Percentiles rank a stretch among this genome's conserved stretches.
Conservation (phyloP, 2,113 vertebrate species). For the Numida meleagris region DNA sequence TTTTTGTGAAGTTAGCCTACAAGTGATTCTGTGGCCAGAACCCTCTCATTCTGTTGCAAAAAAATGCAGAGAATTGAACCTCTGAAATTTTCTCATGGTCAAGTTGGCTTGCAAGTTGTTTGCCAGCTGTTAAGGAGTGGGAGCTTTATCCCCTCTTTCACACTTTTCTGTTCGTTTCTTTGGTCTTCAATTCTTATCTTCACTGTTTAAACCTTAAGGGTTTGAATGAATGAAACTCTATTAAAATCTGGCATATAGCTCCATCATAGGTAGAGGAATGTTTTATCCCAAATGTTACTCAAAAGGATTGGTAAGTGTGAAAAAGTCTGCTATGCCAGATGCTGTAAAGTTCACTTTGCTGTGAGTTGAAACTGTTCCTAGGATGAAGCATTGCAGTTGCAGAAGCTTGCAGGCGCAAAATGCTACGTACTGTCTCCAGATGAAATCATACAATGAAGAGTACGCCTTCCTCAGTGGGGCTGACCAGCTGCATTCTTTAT, state of each 20-base stretch:
- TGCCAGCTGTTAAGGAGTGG: not conserved
- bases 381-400: not conserved
- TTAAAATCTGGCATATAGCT: not conserved
- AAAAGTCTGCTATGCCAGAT: not conserved
- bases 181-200: not conserved
- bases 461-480: not conserved
- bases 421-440: rapidly evolving
- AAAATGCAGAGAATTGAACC: rapidly evolving
- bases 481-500: not conserved
- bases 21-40: not conserved
- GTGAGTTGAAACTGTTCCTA: not conserved
- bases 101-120: not conserved
- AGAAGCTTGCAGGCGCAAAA: rapidly evolving
- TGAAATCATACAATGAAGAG: not conserved
- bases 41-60: not conserved
- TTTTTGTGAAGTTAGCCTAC: not conserved
- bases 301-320: not conserved
- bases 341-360: not conserved
- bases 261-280: not conserved
- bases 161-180: not conserved
- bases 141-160: not conserved
- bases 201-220: not conserved
- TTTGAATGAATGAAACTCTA: not conserved
- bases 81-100: not conserved
- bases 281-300: not conserved